Evolutionary conservation across 2,888 invertebrate genomes (phyloP), one percentile per base, ranked within the genome.

Genomic region (Cyaniris semiargus): DNA sequence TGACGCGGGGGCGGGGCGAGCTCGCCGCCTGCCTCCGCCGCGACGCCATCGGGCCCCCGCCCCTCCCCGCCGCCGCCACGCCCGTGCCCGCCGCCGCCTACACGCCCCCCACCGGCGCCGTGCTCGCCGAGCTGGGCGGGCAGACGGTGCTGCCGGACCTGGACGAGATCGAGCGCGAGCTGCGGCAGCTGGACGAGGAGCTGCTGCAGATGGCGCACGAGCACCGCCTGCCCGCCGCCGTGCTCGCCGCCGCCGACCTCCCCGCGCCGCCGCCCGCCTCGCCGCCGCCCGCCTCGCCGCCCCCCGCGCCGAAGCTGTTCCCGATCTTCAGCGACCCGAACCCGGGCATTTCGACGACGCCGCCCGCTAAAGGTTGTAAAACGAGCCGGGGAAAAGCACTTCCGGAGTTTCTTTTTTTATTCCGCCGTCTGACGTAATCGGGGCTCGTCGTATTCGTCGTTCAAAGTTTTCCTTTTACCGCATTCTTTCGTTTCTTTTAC

Each of bases 171-270:
- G 94, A 94, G 75, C 88, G 91, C 0, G 94, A 94, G 75, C 80
- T 94, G 3, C 85, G 85, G 78, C 91, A 91, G 90, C 79, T 94
- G n/a, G 94, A 94, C 56, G 93, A 93, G 44, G 90, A 94, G 81
- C 94, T 94, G 75, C 83, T 90, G 0, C 84, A 87, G 78, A 92
- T 93, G 90, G 93, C 93, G 3, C 84, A 90, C 85, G 0, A 93
- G 93, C 81, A 93, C 93, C 78, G 92, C 93, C 0, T 84, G 93
- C 27, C 90, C 0, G 82, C 86, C 4, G 88, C 89, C 0, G 88
- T 92, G 0, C 83, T 93, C 0, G 91, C 90, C 0, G 90, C 93
- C 7, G 91, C 91, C 0, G 91, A 90, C 77, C 83, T 6, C 90
- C 90, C 0, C 90, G 90, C 77, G 83, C 85, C 3, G 78, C 78